Percentiles rank a stretch among this genome's conserved stretches.
Evolutionary conservation across 2,888 invertebrate genomes (phyloP).

Genomic region (Bimastos eiseni): DNA sequence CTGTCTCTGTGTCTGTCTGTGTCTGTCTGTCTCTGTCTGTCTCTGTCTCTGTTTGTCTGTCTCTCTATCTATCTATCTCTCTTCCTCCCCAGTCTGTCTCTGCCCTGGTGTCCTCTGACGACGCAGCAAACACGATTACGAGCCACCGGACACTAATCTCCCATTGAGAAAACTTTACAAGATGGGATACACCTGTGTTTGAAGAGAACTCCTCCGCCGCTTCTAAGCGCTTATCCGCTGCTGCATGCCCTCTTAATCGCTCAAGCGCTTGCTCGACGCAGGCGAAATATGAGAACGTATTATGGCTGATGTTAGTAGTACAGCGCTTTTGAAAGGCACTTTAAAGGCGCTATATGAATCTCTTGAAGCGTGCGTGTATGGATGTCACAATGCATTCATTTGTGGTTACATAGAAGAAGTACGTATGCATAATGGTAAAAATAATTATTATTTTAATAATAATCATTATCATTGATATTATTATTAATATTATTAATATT

Average conservation of each 20-base stretch:
- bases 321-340: background rate
- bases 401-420: background rate
- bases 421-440: no score
- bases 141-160: conserved; percentile 21
- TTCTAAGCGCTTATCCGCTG: background rate
- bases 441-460: no score
- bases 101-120: background rate
- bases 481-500: no score
- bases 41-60: background rate
- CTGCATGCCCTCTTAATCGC: background rate
- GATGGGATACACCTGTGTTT: background rate
- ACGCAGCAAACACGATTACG: conserved; percentile 15
- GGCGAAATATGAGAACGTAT: background rate
- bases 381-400: background rate
- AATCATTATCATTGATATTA: no score
- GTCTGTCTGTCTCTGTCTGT: background rate
- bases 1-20: no score
- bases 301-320: background rate
- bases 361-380: background rate
- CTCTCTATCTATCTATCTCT: background rate
- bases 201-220: background rate
- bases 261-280: background rate
- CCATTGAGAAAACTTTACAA: background rate
- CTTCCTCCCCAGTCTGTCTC: background rate
- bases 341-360: background rate